These are phyloP conservation scores for Achroia grisella DNA, from an alignment of 1,140 invertebrate species.

Conservation along the genomic window DNA sequence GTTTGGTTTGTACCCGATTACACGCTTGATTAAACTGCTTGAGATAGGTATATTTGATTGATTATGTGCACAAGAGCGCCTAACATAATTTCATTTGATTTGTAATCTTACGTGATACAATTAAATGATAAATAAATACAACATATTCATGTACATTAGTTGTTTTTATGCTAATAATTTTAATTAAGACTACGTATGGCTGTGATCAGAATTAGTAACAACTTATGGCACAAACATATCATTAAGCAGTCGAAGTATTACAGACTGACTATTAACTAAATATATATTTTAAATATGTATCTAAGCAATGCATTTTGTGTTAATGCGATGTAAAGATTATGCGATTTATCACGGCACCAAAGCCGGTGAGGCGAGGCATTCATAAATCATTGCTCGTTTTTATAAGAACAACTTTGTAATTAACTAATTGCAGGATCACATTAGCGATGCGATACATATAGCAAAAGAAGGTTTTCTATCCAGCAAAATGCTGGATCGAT, in stretches of 20 bases:
- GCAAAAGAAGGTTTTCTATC: constrained; percentile 23
- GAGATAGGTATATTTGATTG: constrained; percentile 18
- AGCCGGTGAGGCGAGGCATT: not conserved
- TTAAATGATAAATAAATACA: not conserved
- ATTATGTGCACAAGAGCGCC: constrained; percentile 11
- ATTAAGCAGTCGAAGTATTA: too few relatives aligned
- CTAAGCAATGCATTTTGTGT: too few relatives aligned
- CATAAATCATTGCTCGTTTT: constrained; percentile 16
- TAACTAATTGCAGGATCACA: constrained; percentile 32
- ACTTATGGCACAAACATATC: too few relatives aligned
- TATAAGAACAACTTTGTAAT: constrained; percentile 22
- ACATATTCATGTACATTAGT: too few relatives aligned
- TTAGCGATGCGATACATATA: constrained; percentile 38
- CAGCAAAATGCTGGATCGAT: constrained; percentile 15
- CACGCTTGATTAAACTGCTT: constrained; percentile 11
- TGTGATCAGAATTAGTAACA: too few relatives aligned
- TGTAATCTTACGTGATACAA: constrained; percentile 15
- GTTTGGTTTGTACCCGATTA: constrained; percentile 17
- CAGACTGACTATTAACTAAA: too few relatives aligned
- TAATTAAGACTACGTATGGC: too few relatives aligned
- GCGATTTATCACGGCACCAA: constrained; percentile 7
- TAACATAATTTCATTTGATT: constrained; percentile 16
- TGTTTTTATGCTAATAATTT: too few relatives aligned
- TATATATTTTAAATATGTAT: too few relatives aligned
- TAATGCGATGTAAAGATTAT: constrained; percentile 8